Evolutionary conservation across 2,888 invertebrate species (phyloP).

Genomic region (Synanthedon tipuliformis): DNA sequence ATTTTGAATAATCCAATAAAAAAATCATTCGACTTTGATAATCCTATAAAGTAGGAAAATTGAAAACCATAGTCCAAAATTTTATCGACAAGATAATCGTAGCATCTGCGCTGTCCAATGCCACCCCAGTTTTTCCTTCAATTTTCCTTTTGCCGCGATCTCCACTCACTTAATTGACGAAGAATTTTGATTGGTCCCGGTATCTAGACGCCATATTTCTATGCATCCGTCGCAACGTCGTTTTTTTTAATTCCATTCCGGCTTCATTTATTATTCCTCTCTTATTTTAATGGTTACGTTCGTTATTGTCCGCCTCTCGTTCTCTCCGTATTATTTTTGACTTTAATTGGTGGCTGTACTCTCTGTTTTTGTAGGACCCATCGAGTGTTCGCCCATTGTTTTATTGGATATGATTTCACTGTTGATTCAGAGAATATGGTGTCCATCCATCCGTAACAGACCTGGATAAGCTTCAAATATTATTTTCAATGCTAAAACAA

Average conservation of each 20-base stretch:
- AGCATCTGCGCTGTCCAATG: conserved; percentile 28
- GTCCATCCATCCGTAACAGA: no score
- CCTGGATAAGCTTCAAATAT: neutral
- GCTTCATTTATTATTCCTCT: conserved; percentile 63
- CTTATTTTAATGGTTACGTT: conserved; percentile 67
- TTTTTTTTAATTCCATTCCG: conserved; percentile 39
- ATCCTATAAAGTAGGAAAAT: no score
- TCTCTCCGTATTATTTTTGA: conserved; percentile 55
- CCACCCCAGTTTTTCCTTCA: conserved; percentile 65
- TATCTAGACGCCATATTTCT: conserved; percentile 56
- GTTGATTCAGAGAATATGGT: no score
- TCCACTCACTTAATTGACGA: conserved; percentile 67
- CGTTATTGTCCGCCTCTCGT: conserved; percentile 52
- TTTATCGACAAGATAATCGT: conserved; percentile 7
- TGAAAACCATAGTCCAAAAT: neutral
- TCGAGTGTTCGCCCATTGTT: conserved; percentile 15
- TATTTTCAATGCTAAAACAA: neutral
- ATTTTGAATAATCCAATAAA: no score
- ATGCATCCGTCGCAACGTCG: conserved; percentile 52
- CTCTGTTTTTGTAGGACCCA: neutral
- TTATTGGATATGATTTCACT: neutral
- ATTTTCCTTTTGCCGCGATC: conserved; percentile 67
- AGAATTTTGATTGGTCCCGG: conserved; percentile 67
- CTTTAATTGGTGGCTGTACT: conserved; percentile 45
- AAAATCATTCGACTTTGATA: no score